Evolutionary conservation across 2,888 invertebrate species (phyloP).

Genomic region (Gymnoscelis rufifasciata): DNA sequence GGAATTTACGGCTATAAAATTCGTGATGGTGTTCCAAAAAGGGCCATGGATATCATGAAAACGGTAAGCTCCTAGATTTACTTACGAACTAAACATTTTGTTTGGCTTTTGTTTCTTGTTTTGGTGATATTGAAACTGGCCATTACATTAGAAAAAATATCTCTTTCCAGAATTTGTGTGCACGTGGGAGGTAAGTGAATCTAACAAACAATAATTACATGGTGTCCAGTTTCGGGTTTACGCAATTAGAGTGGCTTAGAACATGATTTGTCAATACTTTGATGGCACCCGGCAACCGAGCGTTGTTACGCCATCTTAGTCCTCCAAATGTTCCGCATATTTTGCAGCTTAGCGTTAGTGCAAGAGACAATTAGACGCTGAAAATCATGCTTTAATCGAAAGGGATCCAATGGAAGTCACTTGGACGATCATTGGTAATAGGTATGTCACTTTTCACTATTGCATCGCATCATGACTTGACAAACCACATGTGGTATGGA

Average conservation of each 20-base stretch:
- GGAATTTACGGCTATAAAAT: slow-evolving; percentile 63
- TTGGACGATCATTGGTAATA: slow-evolving; percentile 56
- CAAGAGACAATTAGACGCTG: slow-evolving; percentile 56
- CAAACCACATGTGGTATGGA: slow-evolving; percentile 73
- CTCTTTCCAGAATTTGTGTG: slow-evolving; percentile 78
- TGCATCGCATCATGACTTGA: slow-evolving; percentile 67
- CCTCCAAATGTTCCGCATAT: slow-evolving; percentile 73
- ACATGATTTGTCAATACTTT: slow-evolving; percentile 75
- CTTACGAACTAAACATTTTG: slow-evolving; percentile 57
- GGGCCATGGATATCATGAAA: slow-evolving; percentile 81
- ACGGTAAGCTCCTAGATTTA: slow-evolving; percentile 69
- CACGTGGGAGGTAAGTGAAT: slow-evolving; percentile 77
- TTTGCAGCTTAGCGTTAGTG: slow-evolving; percentile 61
- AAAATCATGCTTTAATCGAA: slow-evolving; percentile 60
- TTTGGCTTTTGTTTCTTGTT: slow-evolving; percentile 80
- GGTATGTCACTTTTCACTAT: slow-evolving; percentile 71
- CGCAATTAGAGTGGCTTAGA: slow-evolving; percentile 52
- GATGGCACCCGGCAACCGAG: slow-evolving; percentile 76
- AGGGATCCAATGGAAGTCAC: slow-evolving; percentile 53
- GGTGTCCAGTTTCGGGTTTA: slow-evolving; percentile 61
- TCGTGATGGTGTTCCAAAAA: slow-evolving; percentile 78
- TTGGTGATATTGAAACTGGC: slow-evolving; percentile 79
- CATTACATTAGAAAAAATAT: slow-evolving; percentile 80
- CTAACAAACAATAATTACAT: slow-evolving; percentile 60
- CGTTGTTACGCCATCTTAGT: slow-evolving; percentile 80